These are phyloP conservation scores for Apolygus lucorum DNA, from an alignment of 1,140 invertebrate species.

Conservation along the genomic window DNA sequence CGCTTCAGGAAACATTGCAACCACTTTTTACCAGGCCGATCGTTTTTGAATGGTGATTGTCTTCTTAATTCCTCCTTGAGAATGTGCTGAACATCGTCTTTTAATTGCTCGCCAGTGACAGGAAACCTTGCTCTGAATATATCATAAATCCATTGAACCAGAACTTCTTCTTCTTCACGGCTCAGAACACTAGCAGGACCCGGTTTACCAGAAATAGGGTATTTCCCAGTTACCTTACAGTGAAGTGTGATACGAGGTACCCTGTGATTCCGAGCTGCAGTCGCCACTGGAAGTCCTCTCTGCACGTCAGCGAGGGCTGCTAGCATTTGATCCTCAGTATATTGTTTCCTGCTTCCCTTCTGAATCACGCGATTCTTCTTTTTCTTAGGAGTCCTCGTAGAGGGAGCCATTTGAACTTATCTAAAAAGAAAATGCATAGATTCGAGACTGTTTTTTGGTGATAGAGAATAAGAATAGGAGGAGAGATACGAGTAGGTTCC, in stretches of 20 bases:
- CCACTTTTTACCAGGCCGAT: slow-evolving; percentile 5
- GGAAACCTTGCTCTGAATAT: slow-evolving; percentile 10
- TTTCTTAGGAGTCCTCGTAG: not conserved
- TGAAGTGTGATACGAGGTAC: not conserved
- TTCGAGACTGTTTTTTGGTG: slow-evolving; percentile 3
- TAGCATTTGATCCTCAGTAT: slow-evolving; percentile 3
- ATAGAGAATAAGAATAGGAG: too few species aligned
- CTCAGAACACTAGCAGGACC: slow-evolving; percentile 11
- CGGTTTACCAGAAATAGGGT: slow-evolving; percentile 3
- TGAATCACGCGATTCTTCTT: slow-evolving; percentile 12
- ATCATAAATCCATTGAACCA: not conserved
- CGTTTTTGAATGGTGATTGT: not conserved
- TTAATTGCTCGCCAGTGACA: not conserved
- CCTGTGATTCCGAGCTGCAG: slow-evolving; percentile 11
- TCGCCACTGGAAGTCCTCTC: slow-evolving; percentile 5
- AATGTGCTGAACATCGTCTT: slow-evolving; percentile 1
- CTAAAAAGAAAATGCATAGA: slow-evolving; percentile 8
- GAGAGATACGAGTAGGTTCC: too few species aligned
- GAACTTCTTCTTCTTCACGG: slow-evolving; percentile 11
- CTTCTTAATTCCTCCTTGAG: not conserved
- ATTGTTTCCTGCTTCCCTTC: slow-evolving; percentile 10
- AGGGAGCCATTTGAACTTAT: not conserved
- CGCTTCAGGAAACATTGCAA: slow-evolving; percentile 2
- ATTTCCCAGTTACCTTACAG: slow-evolving; percentile 3
- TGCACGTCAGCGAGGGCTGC: slow-evolving; percentile 11